Evolutionary conservation across 2,888 invertebrate genomes (phyloP).

Genomic region (Amblyjoppa proteus): DNA sequence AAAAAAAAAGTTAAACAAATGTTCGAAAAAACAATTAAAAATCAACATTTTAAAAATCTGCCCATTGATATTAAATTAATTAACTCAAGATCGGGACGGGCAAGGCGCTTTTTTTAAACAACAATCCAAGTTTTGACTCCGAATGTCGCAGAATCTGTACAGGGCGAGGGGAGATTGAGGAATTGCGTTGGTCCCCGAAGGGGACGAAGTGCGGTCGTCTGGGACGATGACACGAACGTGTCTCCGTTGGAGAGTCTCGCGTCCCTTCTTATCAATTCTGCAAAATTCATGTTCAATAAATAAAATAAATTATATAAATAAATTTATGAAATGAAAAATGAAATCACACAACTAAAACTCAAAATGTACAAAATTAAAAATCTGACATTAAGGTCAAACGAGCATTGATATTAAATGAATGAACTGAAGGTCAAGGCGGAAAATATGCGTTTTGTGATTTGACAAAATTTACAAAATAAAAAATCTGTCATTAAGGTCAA

Average conservation of each 20-base stretch:
- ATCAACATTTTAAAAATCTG: too few relatives aligned
- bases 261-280: neutral
- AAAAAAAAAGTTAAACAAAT: neutral
- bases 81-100: too few relatives aligned
- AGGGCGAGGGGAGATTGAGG: conserved; percentile 15
- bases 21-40: neutral
- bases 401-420: too few relatives aligned
- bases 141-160: neutral
- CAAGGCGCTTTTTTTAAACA: neutral
- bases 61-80: too few relatives aligned
- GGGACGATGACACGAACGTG: conserved; percentile 46
- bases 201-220: conserved; percentile 38
- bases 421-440: neutral
- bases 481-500: too few relatives aligned
- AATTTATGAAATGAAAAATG: too few relatives aligned
- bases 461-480: too few relatives aligned
- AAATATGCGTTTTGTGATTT: neutral
- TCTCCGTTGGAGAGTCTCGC: conserved; percentile 38
- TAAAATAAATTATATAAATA: too few relatives aligned
- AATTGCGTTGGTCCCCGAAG: conserved; percentile 31
- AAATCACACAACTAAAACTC: too few relatives aligned
- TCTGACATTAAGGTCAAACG: too few relatives aligned
- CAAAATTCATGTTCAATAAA: too few relatives aligned
- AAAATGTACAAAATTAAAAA: too few relatives aligned
- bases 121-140: conserved; percentile 2